Conservation (phyloP, 1,140 invertebrate genomes). For the Berghia stephanieae region DNA sequence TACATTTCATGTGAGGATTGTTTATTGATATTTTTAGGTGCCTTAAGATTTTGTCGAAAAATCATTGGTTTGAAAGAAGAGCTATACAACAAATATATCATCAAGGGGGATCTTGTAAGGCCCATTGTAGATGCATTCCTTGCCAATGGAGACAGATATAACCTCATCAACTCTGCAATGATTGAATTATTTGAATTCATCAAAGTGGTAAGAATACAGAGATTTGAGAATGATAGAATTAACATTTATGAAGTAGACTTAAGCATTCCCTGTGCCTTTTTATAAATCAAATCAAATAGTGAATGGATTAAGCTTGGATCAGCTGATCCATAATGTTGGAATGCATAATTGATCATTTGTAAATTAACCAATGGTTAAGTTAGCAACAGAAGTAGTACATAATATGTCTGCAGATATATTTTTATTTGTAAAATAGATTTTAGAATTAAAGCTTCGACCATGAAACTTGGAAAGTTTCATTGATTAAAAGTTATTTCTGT, state of each 20-base stretch:
- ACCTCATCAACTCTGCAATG: slow-evolving; percentile 97
- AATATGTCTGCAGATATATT: no score
- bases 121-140: slow-evolving; percentile 96
- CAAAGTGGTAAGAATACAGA: slow-evolving; percentile 64
- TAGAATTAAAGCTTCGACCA: no score
- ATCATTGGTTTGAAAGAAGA: slow-evolving; percentile 98
- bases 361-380: no score
- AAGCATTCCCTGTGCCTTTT: no score
- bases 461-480: no score
- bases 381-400: no score
- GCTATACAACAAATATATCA: slow-evolving; percentile 96
- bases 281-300: neutral
- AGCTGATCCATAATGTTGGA: no score
- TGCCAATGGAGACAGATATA: slow-evolving; percentile 96
- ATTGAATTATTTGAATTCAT: slow-evolving; percentile 99
- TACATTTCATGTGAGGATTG: slow-evolving; percentile 78
- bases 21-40: slow-evolving; percentile 72
- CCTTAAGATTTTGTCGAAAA: slow-evolving; percentile 95
- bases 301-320: neutral
- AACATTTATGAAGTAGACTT: no score
- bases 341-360: no score
- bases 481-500: no score
- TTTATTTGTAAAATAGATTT: no score
- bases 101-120: slow-evolving; percentile 93
- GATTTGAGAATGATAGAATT: no score